phyloP scores from a whole-genome alignment of 2,888 invertebrate genomes.

The Nycteola revayana region DNA sequence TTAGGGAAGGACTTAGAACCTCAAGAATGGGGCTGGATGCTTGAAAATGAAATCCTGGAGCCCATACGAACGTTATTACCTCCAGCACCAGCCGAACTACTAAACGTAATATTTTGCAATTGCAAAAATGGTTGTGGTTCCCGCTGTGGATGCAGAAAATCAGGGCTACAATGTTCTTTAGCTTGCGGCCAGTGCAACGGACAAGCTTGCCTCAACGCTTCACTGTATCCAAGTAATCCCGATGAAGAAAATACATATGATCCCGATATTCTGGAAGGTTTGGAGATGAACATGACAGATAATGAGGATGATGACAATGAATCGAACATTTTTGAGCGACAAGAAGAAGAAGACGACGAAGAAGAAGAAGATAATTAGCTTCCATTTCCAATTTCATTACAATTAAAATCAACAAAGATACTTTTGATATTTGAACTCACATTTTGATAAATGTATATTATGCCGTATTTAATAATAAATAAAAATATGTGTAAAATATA shows the following conservation, averaged over 20 bases:
- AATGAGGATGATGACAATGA: slow-evolving; percentile 28
- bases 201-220: slow-evolving; percentile 19
- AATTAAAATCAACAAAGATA: slow-evolving; percentile 16
- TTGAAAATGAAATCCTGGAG: slow-evolving; percentile 39
- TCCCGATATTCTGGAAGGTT: slow-evolving; percentile 26
- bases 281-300: slow-evolving; percentile 28
- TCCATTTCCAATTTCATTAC: slow-evolving; percentile 17
- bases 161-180: slow-evolving; percentile 23
- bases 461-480: slow-evolving; percentile 20
- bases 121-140: slow-evolving; percentile 36
- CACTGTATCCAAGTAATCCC: slow-evolving; percentile 22
- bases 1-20: slow-evolving; percentile 34
- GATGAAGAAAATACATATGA: slow-evolving; percentile 24
- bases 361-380: slow-evolving; percentile 25
- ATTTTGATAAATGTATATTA: slow-evolving; percentile 22
- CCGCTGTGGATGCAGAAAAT: slow-evolving; percentile 26
- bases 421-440: slow-evolving; percentile 17
- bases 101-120: slow-evolving; percentile 34
- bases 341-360: slow-evolving; percentile 22
- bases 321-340: slow-evolving; percentile 23
- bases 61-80: slow-evolving; percentile 37
- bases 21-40: slow-evolving; percentile 32
- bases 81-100: slow-evolving; percentile 17
- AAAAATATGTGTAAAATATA: slow-evolving; percentile 16
- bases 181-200: slow-evolving; percentile 24